A percentile compares a stretch with the other conserved stretches of the same genome.
Conservation (phyloP, 1,140 invertebrate species). For the Diuraphis noxia region DNA sequence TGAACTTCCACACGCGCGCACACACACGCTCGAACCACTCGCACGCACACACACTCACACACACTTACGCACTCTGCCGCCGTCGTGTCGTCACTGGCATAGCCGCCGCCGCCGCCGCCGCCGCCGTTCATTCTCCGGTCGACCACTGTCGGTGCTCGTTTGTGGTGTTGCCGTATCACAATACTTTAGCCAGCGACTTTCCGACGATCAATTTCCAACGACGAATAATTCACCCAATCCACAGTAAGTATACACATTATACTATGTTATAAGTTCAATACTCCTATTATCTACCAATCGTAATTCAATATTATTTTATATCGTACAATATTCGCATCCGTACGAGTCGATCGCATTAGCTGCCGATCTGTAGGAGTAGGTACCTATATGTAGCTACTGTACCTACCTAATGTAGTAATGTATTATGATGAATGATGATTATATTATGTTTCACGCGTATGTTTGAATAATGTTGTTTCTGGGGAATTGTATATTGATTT, state of each 20-base stretch:
- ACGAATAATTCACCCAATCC: neutral
- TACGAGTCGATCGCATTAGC: neutral
- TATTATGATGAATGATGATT: neutral
- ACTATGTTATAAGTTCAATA: too few species aligned
- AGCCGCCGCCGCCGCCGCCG: neutral
- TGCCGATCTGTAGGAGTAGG: too few species aligned
- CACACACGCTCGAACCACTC: neutral
- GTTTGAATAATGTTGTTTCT: neutral
- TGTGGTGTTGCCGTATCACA: neutral
- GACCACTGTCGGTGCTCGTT: constrained; percentile 26
- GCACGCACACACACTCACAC: neutral
- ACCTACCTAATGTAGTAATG: too few species aligned
- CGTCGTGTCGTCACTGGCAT: neutral
- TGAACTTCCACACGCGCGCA: neutral
- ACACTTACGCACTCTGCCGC: neutral
- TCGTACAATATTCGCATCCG: neutral
- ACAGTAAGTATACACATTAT: neutral
- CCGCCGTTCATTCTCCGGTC: constrained; percentile 30
- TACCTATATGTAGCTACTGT: too few species aligned
- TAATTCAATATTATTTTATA: neutral
- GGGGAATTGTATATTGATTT: neutral
- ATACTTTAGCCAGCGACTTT: neutral
- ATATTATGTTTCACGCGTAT: neutral
- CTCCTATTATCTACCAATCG: too few species aligned
- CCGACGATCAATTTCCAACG: neutral